Conservation (phyloP, 2,888 invertebrate genomes). For the Drosophila vallismaia region DNA sequence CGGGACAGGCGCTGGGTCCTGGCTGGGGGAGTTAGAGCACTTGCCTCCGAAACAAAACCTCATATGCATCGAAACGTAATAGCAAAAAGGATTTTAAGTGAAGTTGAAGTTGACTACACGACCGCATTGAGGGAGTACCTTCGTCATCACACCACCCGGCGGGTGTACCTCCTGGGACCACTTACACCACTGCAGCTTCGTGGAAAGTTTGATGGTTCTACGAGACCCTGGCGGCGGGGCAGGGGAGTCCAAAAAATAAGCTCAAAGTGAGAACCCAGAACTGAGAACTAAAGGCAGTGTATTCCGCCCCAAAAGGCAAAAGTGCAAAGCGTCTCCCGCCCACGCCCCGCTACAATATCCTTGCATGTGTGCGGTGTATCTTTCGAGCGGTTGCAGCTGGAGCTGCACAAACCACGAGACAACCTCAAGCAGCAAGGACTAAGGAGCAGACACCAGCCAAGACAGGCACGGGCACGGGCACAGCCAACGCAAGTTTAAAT, state of each 20-base stretch:
- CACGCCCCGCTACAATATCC: slow-evolving; percentile 27
- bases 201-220: slow-evolving; percentile 60
- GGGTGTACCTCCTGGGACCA: slow-evolving; percentile 56
- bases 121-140: slow-evolving; percentile 64
- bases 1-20: background rate
- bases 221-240: slow-evolving; percentile 3
- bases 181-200: slow-evolving; percentile 66
- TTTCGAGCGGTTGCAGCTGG: slow-evolving; percentile 62
- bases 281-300: slow-evolving; percentile 71
- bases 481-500: slow-evolving; percentile 69
- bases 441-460: background rate
- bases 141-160: background rate
- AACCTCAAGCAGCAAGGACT: slow-evolving; percentile 21
- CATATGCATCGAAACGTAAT: slow-evolving; percentile 80
- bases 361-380: slow-evolving; percentile 54
- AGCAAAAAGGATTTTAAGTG: slow-evolving; percentile 80
- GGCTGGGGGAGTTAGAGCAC: slow-evolving; percentile 15
- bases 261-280: slow-evolving; percentile 68
- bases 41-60: slow-evolving; percentile 72
- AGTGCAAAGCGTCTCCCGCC: slow-evolving; percentile 62
- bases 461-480: slow-evolving; percentile 3
- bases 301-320: slow-evolving; percentile 78
- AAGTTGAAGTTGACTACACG: slow-evolving; percentile 78
- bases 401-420: slow-evolving; percentile 44
- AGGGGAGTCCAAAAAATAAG: slow-evolving; percentile 57